phyloP scores from a whole-genome alignment of 2,797 vertebrate genomes.

The Ciconia nigra region DNA sequence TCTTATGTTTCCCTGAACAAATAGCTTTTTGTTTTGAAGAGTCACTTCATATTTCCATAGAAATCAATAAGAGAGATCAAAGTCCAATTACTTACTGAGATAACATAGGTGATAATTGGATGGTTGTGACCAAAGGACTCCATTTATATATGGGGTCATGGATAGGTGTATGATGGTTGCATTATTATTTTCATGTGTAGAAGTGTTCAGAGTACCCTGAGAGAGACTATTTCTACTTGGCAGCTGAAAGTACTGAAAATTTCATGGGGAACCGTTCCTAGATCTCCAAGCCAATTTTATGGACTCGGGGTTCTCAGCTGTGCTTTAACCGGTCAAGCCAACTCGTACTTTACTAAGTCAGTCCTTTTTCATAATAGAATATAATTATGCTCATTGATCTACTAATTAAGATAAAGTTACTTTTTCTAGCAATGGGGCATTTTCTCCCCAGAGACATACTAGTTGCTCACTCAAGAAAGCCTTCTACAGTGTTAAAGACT shows the following conservation, averaged over 20 bases:
- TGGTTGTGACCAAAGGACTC: not conserved
- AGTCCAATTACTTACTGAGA: not conserved
- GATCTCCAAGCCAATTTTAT: not conserved
- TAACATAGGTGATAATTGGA: not conserved
- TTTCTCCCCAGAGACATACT: not conserved
- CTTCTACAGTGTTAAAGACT: not conserved
- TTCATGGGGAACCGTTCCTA: not conserved
- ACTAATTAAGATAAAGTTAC: not conserved
- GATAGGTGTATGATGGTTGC: not conserved
- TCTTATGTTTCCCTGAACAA: not conserved
- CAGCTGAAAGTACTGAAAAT: not conserved
- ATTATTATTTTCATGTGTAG: not conserved
- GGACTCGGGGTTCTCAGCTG: not conserved
- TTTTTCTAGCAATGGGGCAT: not conserved
- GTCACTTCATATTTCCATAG: not conserved
- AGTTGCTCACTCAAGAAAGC: not conserved
- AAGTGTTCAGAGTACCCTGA: not conserved
- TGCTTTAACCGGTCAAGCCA: not conserved
- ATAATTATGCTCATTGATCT: not conserved
- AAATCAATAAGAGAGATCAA: not conserved
- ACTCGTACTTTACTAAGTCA: not conserved
- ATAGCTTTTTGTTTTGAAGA: not conserved
- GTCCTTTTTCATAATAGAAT: not conserved
- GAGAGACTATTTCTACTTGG: not conserved
- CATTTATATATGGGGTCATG: not conserved